Percentiles rank a stretch among this genome's conserved stretches.
These are phyloP conservation scores for Leptodactylus fallax DNA, from an alignment of 2,797 vertebrate genomes.

Conservation along the genomic window DNA sequence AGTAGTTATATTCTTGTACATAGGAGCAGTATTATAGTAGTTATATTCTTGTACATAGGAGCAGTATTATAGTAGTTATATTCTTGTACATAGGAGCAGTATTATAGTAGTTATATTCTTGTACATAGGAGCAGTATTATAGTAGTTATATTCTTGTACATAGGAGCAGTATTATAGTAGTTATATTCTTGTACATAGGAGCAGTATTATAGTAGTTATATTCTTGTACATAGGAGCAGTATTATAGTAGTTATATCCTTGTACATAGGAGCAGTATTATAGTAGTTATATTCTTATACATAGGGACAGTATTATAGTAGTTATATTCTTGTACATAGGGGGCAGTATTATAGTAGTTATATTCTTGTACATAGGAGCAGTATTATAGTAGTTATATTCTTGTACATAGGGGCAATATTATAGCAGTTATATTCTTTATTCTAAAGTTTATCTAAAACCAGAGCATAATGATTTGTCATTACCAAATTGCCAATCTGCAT, in stretches of 20 bases:
- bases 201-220: slow-evolving; percentile 17
- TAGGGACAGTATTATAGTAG: too few species aligned
- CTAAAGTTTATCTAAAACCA: too few species aligned
- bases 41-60: slow-evolving; percentile 11
- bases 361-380: too few species aligned
- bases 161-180: not conserved
- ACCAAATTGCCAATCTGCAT: too few species aligned
- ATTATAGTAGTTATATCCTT: too few species aligned
- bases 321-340: too few species aligned
- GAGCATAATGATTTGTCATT: too few species aligned
- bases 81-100: slow-evolving; percentile 10
- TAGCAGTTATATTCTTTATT: not conserved
- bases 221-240: slow-evolving; percentile 15
- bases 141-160: slow-evolving; percentile 1
- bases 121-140: slow-evolving; percentile 8
- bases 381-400: too few species aligned
- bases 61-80: slow-evolving; percentile 11
- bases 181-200: slow-evolving; percentile 17
- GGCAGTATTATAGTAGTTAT: too few species aligned
- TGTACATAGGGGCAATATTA: slow-evolving; percentile 7
- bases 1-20: not conserved
- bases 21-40: slow-evolving; percentile 7
- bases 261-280: too few species aligned
- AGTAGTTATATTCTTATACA: too few species aligned
- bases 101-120: slow-evolving; percentile 21